phyloP scores from a whole-genome alignment of 2,888 invertebrate species.

The Seira sanloemensis region DNA sequence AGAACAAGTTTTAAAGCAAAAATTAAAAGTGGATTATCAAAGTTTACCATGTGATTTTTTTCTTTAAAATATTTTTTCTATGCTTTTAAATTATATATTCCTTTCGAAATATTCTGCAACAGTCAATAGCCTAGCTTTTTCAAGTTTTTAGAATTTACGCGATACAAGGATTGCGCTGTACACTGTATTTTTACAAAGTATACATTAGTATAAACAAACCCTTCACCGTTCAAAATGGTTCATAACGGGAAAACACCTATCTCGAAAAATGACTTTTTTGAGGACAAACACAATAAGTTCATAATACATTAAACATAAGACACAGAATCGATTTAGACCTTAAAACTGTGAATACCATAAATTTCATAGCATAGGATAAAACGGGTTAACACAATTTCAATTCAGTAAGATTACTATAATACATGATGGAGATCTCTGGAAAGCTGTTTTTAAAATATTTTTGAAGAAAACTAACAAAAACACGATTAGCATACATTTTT shows the following conservation, averaged over 20 bases:
- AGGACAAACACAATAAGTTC: background rate
- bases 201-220: background rate
- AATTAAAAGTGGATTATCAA: no score
- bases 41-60: no score
- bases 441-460: background rate
- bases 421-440: background rate
- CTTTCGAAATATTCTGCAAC: no score
- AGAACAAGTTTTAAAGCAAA: no score
- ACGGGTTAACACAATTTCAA: background rate
- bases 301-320: background rate
- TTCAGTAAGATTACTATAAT: no score
- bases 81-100: no score
- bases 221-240: background rate
- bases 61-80: no score
- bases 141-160: no score
- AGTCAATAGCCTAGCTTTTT: no score
- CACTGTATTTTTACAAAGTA: background rate
- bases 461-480: background rate
- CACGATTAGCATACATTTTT: background rate
- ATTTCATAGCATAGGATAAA: background rate
- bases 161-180: no score
- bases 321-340: background rate
- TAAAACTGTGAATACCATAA: background rate
- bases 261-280: background rate
- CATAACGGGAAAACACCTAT: background rate